Evolutionary conservation across 2,888 invertebrate genomes (phyloP).

Genomic region (Allophyes oxyacanthae): DNA sequence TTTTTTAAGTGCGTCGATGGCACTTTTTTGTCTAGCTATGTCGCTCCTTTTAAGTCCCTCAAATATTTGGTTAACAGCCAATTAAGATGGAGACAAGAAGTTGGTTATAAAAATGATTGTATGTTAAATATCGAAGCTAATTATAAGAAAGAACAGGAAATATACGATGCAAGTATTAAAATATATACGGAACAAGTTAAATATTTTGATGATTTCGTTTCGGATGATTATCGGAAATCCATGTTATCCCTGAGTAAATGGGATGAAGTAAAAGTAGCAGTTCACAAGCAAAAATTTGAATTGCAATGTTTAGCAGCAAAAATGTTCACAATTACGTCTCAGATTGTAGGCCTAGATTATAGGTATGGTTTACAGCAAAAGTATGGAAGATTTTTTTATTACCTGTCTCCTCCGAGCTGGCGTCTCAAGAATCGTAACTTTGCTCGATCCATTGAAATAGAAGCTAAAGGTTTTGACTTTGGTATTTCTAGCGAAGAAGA

Average conservation of each 20-base stretch:
- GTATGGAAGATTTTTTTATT: conserved; percentile 92
- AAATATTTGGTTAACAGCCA: conserved; percentile 63
- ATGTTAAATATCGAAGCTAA: conserved; percentile 88
- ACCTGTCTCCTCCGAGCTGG: conserved; percentile 91
- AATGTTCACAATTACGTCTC: conserved; percentile 76
- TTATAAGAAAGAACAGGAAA: conserved; percentile 84
- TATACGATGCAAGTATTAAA: conserved; percentile 81
- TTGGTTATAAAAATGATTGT: conserved; percentile 83
- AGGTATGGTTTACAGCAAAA: conserved; percentile 90
- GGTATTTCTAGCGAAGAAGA: conserved; percentile 76
- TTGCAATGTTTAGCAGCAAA: conserved; percentile 79
- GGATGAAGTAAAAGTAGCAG: conserved; percentile 78
- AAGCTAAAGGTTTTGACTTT: conserved; percentile 81
- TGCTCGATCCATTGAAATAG: conserved; percentile 82
- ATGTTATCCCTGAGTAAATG: conserved; percentile 87
- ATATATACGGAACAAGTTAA: conserved; percentile 86
- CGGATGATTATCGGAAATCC: conserved; percentile 90
- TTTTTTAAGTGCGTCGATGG: conserved; percentile 70
- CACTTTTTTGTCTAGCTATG: conserved; percentile 55
- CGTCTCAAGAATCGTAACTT: conserved; percentile 86
- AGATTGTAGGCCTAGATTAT: conserved; percentile 90
- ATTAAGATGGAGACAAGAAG: conserved; percentile 67
- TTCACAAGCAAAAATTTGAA: conserved; percentile 79
- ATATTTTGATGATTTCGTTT: conserved; percentile 90
- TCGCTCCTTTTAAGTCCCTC: conserved; percentile 70